Evolutionary conservation across 2,797 vertebrate genomes (phyloP), one percentile per base, ranked within the genome.

Genomic region (Chaetodon trifasciatus): DNA sequence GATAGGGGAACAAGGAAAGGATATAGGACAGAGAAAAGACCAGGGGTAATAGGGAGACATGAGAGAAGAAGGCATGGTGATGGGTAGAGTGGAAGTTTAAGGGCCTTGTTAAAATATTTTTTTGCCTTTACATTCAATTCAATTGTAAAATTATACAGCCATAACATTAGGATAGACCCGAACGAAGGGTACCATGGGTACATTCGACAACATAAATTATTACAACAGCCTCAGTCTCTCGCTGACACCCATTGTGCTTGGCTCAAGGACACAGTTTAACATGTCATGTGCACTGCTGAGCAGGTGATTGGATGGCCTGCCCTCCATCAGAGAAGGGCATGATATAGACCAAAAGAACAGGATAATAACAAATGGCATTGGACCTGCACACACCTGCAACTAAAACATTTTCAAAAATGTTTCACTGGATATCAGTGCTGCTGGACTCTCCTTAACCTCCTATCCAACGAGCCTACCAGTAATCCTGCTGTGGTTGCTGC

Each of bases 221-320:
- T 60, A 24, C 16, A 70, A 35, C 56, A 68, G 39, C 23, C 10
- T 56, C 24, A 39, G 57, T 52, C 16, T 9, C 55, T 53, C 35
- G 50, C 62, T 72, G 66, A n/a, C 57, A 39, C 2, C 40, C 13
- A 1, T 6, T 39, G 44, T 12, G 28, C 24, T 61, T 9, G 19
- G 37, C 57, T 56, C 40, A 57, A 58, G 71, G 86, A 80, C 66
- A 61, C 61, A 64, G 65, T 78, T 70, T 39, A 70, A 80, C 19
- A 39, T 74, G 77, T 55, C 49, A 40, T 64, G n/a, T 70, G 64
- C 61, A 63, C 75, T 53, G 24, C 75, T 69, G 67, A 74, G 44
- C 75, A 71, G 75, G 32, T 53, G 67, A 83, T 19, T 79, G 35
- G 63, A 58, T 44, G 47, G 47, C 61, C 52, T 81, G 62, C 39